phyloP scores from a whole-genome alignment of 2,113 vertebrate species.

The Rhagologus leucostigma region DNA sequence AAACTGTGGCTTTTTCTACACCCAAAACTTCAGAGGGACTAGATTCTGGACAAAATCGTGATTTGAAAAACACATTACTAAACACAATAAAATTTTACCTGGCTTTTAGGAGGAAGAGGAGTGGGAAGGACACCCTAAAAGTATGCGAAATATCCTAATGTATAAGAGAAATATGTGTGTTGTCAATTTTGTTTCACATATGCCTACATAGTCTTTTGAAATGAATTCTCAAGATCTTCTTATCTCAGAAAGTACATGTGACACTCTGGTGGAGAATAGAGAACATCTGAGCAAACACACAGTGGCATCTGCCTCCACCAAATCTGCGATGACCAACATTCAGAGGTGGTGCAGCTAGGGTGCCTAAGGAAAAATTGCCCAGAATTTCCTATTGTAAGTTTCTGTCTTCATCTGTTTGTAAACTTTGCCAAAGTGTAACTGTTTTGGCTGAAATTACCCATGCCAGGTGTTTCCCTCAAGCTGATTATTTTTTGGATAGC shows the following conservation, averaged over 20 bases:
- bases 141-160: background rate
- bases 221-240: background rate
- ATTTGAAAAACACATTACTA: background rate
- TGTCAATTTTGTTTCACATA: background rate
- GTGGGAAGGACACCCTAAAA: background rate
- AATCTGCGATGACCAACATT: background rate
- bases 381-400: background rate
- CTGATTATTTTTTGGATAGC: background rate
- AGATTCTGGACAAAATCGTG: background rate
- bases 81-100: background rate
- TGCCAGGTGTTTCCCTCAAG: slow-evolving; percentile 36
- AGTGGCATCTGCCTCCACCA: background rate
- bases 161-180: background rate
- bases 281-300: background rate
- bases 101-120: background rate
- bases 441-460: background rate
- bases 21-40: background rate
- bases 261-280: background rate
- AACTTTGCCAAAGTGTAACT: slow-evolving; percentile 6
- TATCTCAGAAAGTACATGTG: background rate
- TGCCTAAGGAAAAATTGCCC: background rate
- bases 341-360: background rate
- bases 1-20: background rate
- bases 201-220: background rate
- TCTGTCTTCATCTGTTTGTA: background rate